Conservation (phyloP, 2,888 invertebrate genomes). For the Chouioia cunea region DNA sequence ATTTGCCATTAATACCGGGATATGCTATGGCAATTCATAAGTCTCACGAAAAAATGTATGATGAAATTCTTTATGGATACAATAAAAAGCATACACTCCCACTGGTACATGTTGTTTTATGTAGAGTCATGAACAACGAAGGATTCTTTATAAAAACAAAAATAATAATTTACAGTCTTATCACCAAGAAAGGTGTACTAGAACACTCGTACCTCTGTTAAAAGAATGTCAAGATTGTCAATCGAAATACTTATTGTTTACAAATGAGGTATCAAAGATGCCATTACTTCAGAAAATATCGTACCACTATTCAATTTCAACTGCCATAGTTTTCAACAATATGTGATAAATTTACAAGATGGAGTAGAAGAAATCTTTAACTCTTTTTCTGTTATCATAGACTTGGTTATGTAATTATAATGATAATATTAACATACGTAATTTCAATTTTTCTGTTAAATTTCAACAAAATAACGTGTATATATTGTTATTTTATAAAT, state of each 20-base stretch:
- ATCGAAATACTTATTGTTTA: constrained; percentile 3
- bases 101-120: constrained; percentile 42
- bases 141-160: constrained; percentile 18
- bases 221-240: constrained; percentile 22
- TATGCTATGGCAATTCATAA: constrained; percentile 49
- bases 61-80: constrained; percentile 48
- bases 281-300: too few relatives aligned
- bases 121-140: constrained; percentile 25
- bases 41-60: constrained; percentile 47
- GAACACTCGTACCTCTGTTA: constrained; percentile 14
- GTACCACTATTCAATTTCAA: constrained; percentile 21
- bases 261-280: background rate
- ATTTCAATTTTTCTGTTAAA: too few relatives aligned
- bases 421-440: constrained; percentile 22
- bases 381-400: constrained; percentile 28
- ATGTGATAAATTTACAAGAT: constrained; percentile 22
- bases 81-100: constrained; percentile 39
- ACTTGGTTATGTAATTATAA: constrained; percentile 21
- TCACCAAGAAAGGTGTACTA: constrained; percentile 14
- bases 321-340: constrained; percentile 33
- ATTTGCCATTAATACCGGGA: constrained; percentile 46
- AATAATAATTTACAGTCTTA: constrained; percentile 22
- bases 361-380: constrained; percentile 2
- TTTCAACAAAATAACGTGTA: too few relatives aligned
- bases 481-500: too few relatives aligned